phyloP scores from a whole-genome alignment of 2,888 invertebrate genomes.

The Lithophane ornitopus region DNA sequence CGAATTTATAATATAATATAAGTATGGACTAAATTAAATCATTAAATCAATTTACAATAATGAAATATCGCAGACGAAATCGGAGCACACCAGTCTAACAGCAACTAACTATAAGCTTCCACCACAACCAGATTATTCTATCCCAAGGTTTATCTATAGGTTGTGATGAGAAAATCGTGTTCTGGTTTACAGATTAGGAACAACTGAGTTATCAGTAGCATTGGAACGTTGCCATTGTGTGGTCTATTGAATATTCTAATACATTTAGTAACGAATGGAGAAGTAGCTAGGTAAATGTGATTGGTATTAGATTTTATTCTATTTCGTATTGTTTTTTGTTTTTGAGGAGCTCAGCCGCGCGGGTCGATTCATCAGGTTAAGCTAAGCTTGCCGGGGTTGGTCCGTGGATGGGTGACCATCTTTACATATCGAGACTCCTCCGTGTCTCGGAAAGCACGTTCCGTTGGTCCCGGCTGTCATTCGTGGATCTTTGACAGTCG shows the following conservation, averaged over 20 bases:
- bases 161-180: constrained; percentile 73
- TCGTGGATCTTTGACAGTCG: too few species aligned
- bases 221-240: constrained; percentile 49
- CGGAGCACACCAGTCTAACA: constrained; percentile 53
- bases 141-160: constrained; percentile 67
- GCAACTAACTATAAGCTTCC: constrained; percentile 66
- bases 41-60: background rate
- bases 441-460: too few species aligned
- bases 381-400: too few species aligned
- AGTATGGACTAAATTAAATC: too few species aligned
- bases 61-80: constrained; percentile 18
- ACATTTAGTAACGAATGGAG: constrained; percentile 38
- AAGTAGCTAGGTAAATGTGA: constrained; percentile 15
- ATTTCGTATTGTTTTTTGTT: background rate
- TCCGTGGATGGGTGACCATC: too few species aligned
- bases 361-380: too few species aligned
- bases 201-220: constrained; percentile 60
- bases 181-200: constrained; percentile 66
- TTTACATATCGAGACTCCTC: too few species aligned
- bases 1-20: too few species aligned
- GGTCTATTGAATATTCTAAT: constrained; percentile 65
- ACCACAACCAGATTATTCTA: constrained; percentile 66
- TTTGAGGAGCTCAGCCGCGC: too few species aligned
- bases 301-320: constrained; percentile 45
- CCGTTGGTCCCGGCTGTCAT: too few species aligned